Evolutionary conservation across 1,140 invertebrate genomes (phyloP).

Genomic region (Drosophila grimshawi): DNA sequence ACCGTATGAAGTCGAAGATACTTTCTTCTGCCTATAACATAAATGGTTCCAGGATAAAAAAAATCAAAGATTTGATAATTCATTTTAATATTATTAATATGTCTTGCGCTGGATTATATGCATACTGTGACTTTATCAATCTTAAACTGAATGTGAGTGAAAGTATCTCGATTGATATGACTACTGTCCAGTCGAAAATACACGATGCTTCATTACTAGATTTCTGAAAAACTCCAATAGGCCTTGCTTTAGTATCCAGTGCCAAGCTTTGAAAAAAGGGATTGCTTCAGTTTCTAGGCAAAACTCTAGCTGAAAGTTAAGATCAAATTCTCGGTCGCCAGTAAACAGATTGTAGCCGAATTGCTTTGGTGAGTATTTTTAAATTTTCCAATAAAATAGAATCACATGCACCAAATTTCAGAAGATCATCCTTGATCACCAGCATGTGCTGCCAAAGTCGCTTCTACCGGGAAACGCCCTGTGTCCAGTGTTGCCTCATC

Average conservation of each 20-base stretch:
- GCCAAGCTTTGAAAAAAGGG: not conserved
- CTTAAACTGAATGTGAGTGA: too few relatives aligned
- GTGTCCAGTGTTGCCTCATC: slow-evolving; percentile 61
- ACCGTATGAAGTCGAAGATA: too few relatives aligned
- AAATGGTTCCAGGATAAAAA: too few relatives aligned
- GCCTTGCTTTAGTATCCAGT: not conserved
- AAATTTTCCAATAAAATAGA: not conserved
- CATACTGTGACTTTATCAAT: too few relatives aligned
- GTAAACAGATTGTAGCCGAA: not conserved
- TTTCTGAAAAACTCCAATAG: not conserved
- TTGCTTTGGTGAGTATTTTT: not conserved
- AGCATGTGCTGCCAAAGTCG: slow-evolving; percentile 63
- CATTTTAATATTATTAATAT: too few relatives aligned
- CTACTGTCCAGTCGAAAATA: not conserved
- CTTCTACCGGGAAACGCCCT: slow-evolving; percentile 53
- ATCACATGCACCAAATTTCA: not conserved
- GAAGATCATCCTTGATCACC: not conserved
- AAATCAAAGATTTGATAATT: too few relatives aligned
- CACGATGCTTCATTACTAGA: too few relatives aligned
- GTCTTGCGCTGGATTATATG: too few relatives aligned
- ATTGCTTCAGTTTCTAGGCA: not conserved
- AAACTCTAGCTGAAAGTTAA: not conserved
- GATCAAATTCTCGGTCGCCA: not conserved
- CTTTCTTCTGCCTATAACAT: too few relatives aligned
- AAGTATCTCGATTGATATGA: too few relatives aligned